Evolutionary conservation across 2,888 invertebrate species (phyloP).

Genomic region (Oligia latruncula): DNA sequence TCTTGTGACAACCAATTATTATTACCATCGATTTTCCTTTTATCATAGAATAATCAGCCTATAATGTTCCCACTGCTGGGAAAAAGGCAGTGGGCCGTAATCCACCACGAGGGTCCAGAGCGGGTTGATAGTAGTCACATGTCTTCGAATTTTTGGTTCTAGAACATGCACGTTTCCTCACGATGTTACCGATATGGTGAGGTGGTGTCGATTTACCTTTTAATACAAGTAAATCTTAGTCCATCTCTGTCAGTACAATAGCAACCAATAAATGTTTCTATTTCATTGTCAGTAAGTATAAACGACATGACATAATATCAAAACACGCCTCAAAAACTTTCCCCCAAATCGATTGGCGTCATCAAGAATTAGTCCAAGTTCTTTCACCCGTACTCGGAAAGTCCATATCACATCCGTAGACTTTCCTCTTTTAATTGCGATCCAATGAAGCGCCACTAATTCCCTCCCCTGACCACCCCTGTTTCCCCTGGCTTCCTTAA

Average conservation of each 20-base stretch:
- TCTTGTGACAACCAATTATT: background rate
- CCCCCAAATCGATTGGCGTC: constrained; percentile 47
- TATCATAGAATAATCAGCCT: too few relatives aligned
- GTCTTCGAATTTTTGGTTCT: too few relatives aligned
- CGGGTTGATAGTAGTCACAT: too few relatives aligned
- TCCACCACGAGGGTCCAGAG: too few relatives aligned
- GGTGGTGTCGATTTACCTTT: background rate
- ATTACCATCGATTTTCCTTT: background rate
- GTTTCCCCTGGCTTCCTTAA: constrained; percentile 26
- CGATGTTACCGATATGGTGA: too few relatives aligned
- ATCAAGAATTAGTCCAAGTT: constrained; percentile 60
- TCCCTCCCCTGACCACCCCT: constrained; percentile 68
- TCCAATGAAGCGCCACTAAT: constrained; percentile 87
- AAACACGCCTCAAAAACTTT: constrained; percentile 5
- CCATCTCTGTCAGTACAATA: background rate
- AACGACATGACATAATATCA: background rate
- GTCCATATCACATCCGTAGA: constrained; percentile 76
- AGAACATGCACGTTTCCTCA: too few relatives aligned
- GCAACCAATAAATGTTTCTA: background rate
- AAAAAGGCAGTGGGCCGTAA: too few relatives aligned
- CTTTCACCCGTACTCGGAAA: constrained; percentile 56
- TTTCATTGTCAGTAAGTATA: background rate
- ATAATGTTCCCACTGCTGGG: too few relatives aligned
- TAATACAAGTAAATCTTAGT: background rate
- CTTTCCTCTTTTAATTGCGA: constrained; percentile 86